phyloP scores from a whole-genome alignment of 2,888 invertebrate genomes.

The Rhagonycha lutea region DNA sequence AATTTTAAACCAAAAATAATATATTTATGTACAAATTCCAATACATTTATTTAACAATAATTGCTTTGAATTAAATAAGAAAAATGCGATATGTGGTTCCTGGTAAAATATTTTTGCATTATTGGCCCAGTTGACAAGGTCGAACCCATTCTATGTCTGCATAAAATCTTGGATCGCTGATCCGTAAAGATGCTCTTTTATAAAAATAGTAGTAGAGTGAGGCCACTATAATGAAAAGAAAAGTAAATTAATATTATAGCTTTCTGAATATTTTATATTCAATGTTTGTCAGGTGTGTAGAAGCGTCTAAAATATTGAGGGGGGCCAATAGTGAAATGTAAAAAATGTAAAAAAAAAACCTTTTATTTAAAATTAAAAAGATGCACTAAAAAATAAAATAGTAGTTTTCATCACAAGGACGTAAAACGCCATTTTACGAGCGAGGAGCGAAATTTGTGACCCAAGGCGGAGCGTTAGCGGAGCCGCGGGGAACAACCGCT shows the following conservation, averaged over 20 bases:
- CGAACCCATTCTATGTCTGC: conserved; percentile 80
- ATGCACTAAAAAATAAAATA: too few species aligned
- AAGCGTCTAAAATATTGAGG: too few species aligned
- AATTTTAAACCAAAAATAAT: not conserved
- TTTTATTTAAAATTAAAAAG: too few species aligned
- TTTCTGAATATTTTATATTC: not conserved
- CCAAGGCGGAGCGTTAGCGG: too few species aligned
- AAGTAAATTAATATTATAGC: not conserved
- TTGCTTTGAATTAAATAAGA: not conserved
- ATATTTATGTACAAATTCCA: not conserved
- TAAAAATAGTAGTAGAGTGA: conserved; percentile 89
- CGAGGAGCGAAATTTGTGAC: too few species aligned
- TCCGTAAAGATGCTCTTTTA: conserved; percentile 83
- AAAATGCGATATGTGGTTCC: not conserved
- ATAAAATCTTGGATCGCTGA: conserved; percentile 89
- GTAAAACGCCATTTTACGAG: too few species aligned
- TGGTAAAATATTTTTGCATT: conserved; percentile 9
- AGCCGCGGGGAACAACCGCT: too few species aligned
- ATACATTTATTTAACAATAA: not conserved
- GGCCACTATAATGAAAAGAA: conserved; percentile 63
- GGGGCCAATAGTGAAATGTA: too few species aligned
- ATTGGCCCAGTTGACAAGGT: conserved; percentile 16
- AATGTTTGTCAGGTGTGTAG: too few species aligned
- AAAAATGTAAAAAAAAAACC: too few species aligned
- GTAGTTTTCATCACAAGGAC: too few species aligned